phyloP scores from a whole-genome alignment of 1,140 invertebrate species.

The Cepaea nemoralis region DNA sequence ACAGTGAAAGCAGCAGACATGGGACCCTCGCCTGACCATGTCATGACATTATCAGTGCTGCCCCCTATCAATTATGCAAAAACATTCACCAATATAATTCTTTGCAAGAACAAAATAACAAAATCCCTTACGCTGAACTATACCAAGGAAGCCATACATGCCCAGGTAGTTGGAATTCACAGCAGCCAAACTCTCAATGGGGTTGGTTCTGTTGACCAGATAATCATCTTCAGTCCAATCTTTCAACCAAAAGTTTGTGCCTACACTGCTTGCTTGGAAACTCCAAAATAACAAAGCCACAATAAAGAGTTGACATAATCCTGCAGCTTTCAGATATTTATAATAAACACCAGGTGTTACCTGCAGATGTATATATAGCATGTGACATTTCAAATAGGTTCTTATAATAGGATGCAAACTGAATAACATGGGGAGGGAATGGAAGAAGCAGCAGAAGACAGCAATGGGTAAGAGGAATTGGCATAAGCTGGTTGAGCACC shows the following conservation, averaged over 20 bases:
- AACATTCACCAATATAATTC: no score
- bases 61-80: no score
- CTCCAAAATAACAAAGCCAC: slow-evolving; percentile 53
- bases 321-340: slow-evolving; percentile 78
- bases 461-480: no score
- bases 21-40: no score
- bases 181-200: slow-evolving; percentile 40
- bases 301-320: slow-evolving; percentile 78
- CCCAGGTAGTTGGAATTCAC: slow-evolving; percentile 51
- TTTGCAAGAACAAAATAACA: no score
- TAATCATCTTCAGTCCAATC: slow-evolving; percentile 65
- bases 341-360: slow-evolving; percentile 29
- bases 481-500: no score
- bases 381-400: no score
- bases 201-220: slow-evolving; percentile 49
- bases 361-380: slow-evolving; percentile 54
- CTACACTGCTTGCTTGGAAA: slow-evolving; percentile 56
- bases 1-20: no score
- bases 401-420: no score
- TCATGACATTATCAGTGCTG: no score
- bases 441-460: no score
- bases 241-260: slow-evolving; percentile 65
- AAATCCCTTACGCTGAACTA: slow-evolving; percentile 58
- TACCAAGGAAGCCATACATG: slow-evolving; percentile 52
- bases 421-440: no score